Base-by-base conservation (phyloP, 2,888 invertebrate species). In the Halictus quadricinctus region DNA sequence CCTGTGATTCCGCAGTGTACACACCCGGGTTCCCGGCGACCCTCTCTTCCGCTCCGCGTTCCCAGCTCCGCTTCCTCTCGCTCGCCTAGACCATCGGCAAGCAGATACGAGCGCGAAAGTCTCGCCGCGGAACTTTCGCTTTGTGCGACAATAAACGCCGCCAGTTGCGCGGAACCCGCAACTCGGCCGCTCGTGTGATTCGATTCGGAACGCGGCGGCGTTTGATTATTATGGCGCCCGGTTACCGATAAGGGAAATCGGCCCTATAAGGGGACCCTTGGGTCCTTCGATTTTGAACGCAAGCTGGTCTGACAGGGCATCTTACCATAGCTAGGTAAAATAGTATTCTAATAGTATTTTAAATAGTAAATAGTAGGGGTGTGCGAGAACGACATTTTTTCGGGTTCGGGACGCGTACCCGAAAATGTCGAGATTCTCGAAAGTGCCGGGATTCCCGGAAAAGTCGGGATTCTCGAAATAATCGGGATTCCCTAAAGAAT, bases 1-100 rank as follows among this genome's bases (percentile, higher is more conserved):
- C 79, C 66, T 79, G 79, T 73, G 83, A 83, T 87, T 81, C 74
- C 76, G 80, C 80, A 83, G 36, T 81, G 86, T 80, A 83, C 79
- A 83, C 75, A 79, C 73, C 72, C 72, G 29, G 50, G 46, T 36
- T 29, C 50, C 25, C 50, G 29, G 66, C 60, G 60, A 60, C 60
- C 60, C n/a, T 25, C 60, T 60, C 60, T 60, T 21, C 15, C 60
- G 60, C 13, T 5, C 6, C 1, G 60, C 1, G 60, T 36, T 66
- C 66, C 48, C 72, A 5, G 15, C 73, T 58, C n/a, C n/a, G n/a
- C 25, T 60, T 15, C 66, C 69, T 41, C 60, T n/a, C 69, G 36
- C 36, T 36, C 36, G 69, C 36, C 69, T 69, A 41, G 54, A 60
- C 74, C 70, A 70, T 60, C 72, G 46, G 46, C 54, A 36, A 36